Evolutionary conservation across 2,888 invertebrate genomes (phyloP), one percentile per base, ranked within the genome.

Genomic region (Thalpophila matura): DNA sequence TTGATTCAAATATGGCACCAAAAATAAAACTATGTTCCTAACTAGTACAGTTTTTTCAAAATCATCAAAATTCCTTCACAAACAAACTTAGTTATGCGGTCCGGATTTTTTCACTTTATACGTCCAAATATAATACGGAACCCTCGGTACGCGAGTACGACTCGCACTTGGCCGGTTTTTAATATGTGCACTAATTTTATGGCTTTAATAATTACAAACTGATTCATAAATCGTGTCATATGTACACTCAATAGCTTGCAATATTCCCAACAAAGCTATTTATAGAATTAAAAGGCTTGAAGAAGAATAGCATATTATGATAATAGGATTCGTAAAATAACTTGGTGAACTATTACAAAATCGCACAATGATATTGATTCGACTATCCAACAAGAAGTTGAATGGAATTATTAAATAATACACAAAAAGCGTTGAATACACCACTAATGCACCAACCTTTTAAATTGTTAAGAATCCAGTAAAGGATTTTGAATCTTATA

Each of bases 401-500:
- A 73, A 66, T 57, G 2, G 26, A 14, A 43, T 57, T 24, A 63
- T 62, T 58, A n/a, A n/a, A n/a, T n/a, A 72, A 58, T 55, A 24
- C 6, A 35, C 16, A 63, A 38, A 72, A 62, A 53, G 14, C n/a
- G 20, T 16, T 67, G 68, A 68, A 72, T 72, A 60, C 18, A 29
- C 12, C 40, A 47, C 43, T 68, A 74, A 72, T 72, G 58, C 50
- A 45, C 37, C n/a, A 38, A 71, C 53, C 69, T 56, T 74, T 58
- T 62, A 43, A n/a, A 57, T 24, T 24, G 27, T 26, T 37, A 14
- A 24, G 9, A 37, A 40, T 37, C 1, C n/a, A 43, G 16, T 22
- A 20, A 10, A 1, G 6, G 1, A 55, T 29, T 20, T 40, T 24
- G 16, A 40, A 56, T 20, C 22, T 38, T 47, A 47, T 3, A 16